These are phyloP conservation scores for Cephus sareptanus DNA, from an alignment of 2,888 invertebrate species.

Conservation along the genomic window DNA sequence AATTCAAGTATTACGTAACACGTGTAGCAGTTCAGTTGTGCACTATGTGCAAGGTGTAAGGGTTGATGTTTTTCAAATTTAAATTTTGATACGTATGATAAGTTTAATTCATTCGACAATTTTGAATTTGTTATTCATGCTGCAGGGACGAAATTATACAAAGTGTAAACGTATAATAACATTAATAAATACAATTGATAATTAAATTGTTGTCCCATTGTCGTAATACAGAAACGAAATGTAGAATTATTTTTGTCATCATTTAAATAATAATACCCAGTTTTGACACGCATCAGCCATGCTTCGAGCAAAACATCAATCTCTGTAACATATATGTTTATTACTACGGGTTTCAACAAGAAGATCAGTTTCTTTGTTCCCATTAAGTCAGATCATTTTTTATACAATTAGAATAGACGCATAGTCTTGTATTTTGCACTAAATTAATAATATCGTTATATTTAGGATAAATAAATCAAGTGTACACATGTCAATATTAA, in stretches of 20 bases:
- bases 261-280: neutral
- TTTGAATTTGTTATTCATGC: neutral
- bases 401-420: slow-evolving; percentile 29
- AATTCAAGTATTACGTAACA: neutral
- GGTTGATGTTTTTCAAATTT: neutral
- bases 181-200: neutral
- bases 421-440: slow-evolving; percentile 22
- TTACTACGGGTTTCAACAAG: neutral
- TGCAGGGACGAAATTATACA: neutral
- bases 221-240: neutral
- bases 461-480: slow-evolving; percentile 22
- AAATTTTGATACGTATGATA: neutral
- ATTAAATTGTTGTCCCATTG: neutral
- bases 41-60: neutral
- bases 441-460: slow-evolving; percentile 9
- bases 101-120: neutral
- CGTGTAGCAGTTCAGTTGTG: neutral
- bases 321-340: slow-evolving; percentile 7
- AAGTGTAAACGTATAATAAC: neutral
- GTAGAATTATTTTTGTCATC: neutral
- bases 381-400: slow-evolving; percentile 34
- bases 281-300: neutral
- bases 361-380: slow-evolving; percentile 1
- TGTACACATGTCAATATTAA: slow-evolving; percentile 44
- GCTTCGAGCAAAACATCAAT: neutral